Percentiles rank a stretch among this genome's conserved stretches.
Evolutionary conservation across 2,888 invertebrate species (phyloP).

Genomic region (Dolomedes plantarius): DNA sequence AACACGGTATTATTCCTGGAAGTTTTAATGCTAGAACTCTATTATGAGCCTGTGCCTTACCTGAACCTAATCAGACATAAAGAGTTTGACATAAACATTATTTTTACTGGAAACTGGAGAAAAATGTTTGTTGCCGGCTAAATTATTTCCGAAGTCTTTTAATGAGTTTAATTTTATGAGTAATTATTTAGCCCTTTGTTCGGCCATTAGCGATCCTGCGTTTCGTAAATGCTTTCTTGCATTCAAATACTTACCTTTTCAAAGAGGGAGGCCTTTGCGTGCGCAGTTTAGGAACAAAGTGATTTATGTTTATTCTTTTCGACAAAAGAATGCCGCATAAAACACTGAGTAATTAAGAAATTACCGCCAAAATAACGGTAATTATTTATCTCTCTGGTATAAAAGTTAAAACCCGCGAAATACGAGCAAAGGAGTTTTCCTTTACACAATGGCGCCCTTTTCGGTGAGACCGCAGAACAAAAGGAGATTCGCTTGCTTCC

Average conservation of each 20-base stretch:
- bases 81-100: conserved; percentile 18
- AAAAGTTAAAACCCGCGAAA: conserved; percentile 9
- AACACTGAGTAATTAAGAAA: conserved; percentile 64
- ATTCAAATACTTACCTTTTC: conserved; percentile 49
- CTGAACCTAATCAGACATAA: conserved; percentile 13
- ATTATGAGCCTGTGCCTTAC: background rate
- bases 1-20: conserved; percentile 4
- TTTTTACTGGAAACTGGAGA: conserved; percentile 8
- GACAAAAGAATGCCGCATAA: conserved; percentile 35
- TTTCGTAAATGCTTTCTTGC: conserved; percentile 21
- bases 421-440: conserved; percentile 23
- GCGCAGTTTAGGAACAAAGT: conserved; percentile 37
- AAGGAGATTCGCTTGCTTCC: background rate
- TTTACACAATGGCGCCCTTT: background rate
- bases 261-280: conserved; percentile 3
- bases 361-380: conserved; percentile 59
- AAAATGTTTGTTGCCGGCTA: conserved; percentile 14
- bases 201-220: conserved; percentile 30
- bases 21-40: conserved; percentile 14
- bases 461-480: conserved; percentile 23
- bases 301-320: conserved; percentile 57
- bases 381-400: conserved; percentile 43
- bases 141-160: conserved; percentile 23
- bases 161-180: conserved; percentile 69
- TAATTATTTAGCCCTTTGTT: conserved; percentile 60